Base-by-base conservation (phyloP, 30 jellyfish, hydroid and myxozoan genomes). In the Aurelia sp. region DNA sequence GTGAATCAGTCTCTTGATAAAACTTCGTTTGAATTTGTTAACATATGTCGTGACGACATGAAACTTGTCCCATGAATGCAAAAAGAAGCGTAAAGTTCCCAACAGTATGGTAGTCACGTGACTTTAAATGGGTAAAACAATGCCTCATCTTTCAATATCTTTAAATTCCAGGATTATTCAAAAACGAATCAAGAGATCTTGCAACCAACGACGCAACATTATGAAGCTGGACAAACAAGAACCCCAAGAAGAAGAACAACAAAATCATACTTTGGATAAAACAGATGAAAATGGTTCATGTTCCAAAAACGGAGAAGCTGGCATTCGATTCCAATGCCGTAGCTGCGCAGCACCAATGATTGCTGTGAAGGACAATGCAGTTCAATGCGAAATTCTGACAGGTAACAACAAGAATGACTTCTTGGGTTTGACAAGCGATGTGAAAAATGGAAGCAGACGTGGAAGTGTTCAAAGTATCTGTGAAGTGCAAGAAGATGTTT, bases 391-490 rank as follows among this genome's bases (percentile, higher is more conserved):
- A 50, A 66, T 84, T 11, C 57, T 72, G 35, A 61, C 75, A 60
- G 82, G 33, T 2, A 60, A 61, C 27, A 30, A 73, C 59, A 51
- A 57, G 12, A 76, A 57, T 13, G 55, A 68, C 20, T 20, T 70
- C 9, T 53, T 84, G 52, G 87, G n/a, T 53, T 50, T 76, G 17
- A 48, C 70, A 33, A 61, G 44, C 18, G 82, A 66, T 2, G 52
- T 67, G 16, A 72, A 55, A 11, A 72, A 30, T 38, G 88, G 88
- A 8, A 72, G 87, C 21, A 60, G 93, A 35, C 74, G 83, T 13
- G 88, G 93, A 63, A 84, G 93, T 20, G 88, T 53, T 17, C 93
- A 84, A 30, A 84, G 88, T 69, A 44, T 84, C 57, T 72, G 88
- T 21, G 93, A 84, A 52, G 85, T 73, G n/a, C 84, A 47, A 52